Percentiles rank a stretch among this genome's conserved stretches.
Conservation (phyloP, 2,888 invertebrate species). For the Chrysopilus asiliformis region DNA sequence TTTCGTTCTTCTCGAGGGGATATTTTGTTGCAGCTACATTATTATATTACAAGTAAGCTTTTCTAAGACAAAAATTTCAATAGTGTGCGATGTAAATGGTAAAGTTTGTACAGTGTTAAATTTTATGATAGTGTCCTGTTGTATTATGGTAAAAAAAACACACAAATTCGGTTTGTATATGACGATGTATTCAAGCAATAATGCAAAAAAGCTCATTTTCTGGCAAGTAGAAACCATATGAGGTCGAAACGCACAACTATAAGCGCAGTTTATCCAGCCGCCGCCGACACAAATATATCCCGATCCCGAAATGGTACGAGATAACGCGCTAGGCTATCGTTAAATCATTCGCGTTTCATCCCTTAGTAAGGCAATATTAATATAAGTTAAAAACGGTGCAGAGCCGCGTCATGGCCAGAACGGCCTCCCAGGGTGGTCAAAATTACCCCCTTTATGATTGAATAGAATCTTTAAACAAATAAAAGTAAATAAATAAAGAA, state of each 20-base stretch:
- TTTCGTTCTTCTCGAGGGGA: too few relatives aligned
- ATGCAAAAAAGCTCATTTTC: too few relatives aligned
- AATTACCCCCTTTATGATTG: slow-evolving; percentile 18
- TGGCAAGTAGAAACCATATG: not conserved
- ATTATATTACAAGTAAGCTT: too few relatives aligned
- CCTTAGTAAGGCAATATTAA: slow-evolving; percentile 21
- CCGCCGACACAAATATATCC: slow-evolving; percentile 3
- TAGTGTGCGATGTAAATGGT: too few relatives aligned
- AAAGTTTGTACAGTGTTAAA: too few relatives aligned
- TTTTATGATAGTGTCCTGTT: not conserved
- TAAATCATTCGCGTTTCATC: slow-evolving; percentile 24
- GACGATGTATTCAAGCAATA: too few relatives aligned
- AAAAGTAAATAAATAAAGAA: not conserved
- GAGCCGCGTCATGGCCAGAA: slow-evolving; percentile 21
- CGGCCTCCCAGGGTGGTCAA: slow-evolving; percentile 21
- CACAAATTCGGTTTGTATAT: too few relatives aligned
- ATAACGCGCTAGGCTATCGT: slow-evolving; percentile 14
- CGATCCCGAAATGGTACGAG: slow-evolving; percentile 8
- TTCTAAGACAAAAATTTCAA: too few relatives aligned
- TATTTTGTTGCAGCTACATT: too few relatives aligned
- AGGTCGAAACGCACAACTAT: not conserved
- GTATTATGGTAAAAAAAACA: slow-evolving; percentile 1
- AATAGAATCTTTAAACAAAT: slow-evolving; percentile 10
- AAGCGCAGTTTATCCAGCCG: slow-evolving; percentile 2
- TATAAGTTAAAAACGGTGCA: slow-evolving; percentile 18